Base-by-base conservation (phyloP, 2,113 vertebrate species). In the Lasiurus borealis region DNA sequence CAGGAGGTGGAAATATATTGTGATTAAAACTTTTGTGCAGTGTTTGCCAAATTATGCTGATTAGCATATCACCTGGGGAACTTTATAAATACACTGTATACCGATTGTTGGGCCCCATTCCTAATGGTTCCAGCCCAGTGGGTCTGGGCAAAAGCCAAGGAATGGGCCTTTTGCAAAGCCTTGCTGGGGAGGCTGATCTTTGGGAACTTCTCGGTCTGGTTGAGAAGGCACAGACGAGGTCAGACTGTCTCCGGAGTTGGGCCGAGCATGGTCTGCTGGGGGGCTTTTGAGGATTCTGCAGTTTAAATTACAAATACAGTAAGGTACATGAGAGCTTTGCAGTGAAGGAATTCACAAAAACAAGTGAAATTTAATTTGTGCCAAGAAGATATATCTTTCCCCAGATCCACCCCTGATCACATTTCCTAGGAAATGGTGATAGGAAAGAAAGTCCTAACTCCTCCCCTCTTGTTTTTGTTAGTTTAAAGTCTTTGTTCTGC, bases 291-390 rank as follows among this genome's bases (percentile, higher is more conserved):
- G 14, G 54, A 64, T 78, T 88, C 31, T 57, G 16, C 31, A 31
- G 12, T 23, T 90, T 59, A 62, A 88, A 85, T 77, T 92, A 18
- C 77, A 90, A 77, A 34, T 94, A 81, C 44, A 78, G 25, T 57
- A 59, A 36, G 5, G 10, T 31, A 18, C 2, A 27, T 14, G 21
- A 54, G 59, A 14, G 14, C 12, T 69, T 90, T 14, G 46, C n/a
- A 34, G 27, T 64, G 8, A n/a, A 90, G 31, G 29, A 34, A 5
- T 80, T 19, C 44, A 68, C 21, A 34, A 25, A 25, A 75, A 46
- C 19, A 88, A 18, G 52, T 68, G 36, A 88, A 93, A 77, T 59
- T 36, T 36, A 44, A 1, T 69, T 44, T 82, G 5, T 80, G 46
- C 2, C 75, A 31, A 46, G 46, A 40, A 89, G 29, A 13, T 64